phyloP scores from a whole-genome alignment of 1,140 invertebrate genomes.

The Plodia interpunctella region DNA sequence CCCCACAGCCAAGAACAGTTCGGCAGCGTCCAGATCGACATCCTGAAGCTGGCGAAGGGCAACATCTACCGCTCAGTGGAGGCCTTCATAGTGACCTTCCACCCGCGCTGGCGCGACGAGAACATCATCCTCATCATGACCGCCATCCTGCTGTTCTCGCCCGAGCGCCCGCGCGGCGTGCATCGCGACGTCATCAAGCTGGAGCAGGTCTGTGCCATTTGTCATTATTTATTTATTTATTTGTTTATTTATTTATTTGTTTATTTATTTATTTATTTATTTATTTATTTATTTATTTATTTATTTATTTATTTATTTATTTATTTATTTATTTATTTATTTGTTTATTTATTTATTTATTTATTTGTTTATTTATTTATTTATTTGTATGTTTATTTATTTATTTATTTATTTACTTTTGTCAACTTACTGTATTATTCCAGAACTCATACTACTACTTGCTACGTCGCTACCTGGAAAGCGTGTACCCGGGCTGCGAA shows the following conservation, averaged over 20 bases:
- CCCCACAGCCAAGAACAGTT: conserved; percentile 85
- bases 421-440: conserved; percentile 30
- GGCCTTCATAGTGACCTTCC: conserved; percentile 88
- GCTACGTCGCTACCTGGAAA: conserved; percentile 90
- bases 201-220: conserved; percentile 82
- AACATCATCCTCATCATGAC: conserved; percentile 93
- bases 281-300: not conserved
- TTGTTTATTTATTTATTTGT: too few relatives aligned
- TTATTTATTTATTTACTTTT: not conserved
- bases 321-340: not conserved
- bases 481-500: conserved; percentile 88
- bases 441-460: conserved; percentile 95
- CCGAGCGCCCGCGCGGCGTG: conserved; percentile 86
- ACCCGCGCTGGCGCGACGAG: conserved; percentile 89
- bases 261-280: not conserved
- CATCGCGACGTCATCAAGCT: conserved; percentile 91
- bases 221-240: not conserved
- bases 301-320: too few relatives aligned
- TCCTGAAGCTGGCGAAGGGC: conserved; percentile 91
- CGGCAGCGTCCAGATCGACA: conserved; percentile 87
- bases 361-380: not conserved
- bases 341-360: not conserved
- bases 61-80: conserved; percentile 92
- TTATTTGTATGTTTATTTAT: not conserved
- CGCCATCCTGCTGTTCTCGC: conserved; percentile 92